Percentiles rank a stretch among this genome's conserved stretches.
These are phyloP conservation scores for Xiphophorus birchmanni DNA, from an alignment of 2,797 vertebrate genomes.

Conservation along the genomic window DNA sequence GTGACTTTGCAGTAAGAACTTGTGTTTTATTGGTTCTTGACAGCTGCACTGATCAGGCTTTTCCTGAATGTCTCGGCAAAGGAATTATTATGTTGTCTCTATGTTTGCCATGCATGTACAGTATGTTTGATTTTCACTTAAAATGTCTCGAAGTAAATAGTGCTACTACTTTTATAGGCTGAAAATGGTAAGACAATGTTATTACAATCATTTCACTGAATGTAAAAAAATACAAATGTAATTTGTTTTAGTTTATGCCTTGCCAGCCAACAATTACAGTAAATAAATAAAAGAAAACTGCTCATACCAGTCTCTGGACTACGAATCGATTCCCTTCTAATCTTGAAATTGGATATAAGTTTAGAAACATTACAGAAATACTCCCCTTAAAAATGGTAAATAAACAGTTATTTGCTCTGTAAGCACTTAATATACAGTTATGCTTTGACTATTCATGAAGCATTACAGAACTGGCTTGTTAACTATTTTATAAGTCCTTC, in stretches of 20 bases:
- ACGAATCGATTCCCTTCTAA: no score
- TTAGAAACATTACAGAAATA: no score
- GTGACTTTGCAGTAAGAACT: slow-evolving; percentile 85
- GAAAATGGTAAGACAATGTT: not conserved
- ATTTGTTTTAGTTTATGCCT: not conserved
- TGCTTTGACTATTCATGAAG: not conserved
- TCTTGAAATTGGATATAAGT: no score
- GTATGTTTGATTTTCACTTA: not conserved
- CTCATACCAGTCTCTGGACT: no score
- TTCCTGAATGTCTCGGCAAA: not conserved
- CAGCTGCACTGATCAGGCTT: not conserved
- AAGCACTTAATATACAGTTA: not conserved
- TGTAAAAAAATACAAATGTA: not conserved
- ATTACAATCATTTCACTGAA: not conserved
- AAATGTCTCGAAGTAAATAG: not conserved
- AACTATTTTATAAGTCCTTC: not conserved
- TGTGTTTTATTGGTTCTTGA: not conserved
- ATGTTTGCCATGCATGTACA: not conserved
- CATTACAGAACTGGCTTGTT: not conserved
- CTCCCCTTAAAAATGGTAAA: not conserved
- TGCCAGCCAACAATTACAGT: not conserved
- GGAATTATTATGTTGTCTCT: not conserved
- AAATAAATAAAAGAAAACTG: no score
- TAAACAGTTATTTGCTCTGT: not conserved
- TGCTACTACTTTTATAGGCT: not conserved